Base-by-base conservation (phyloP, 2,113 vertebrate species). In the Ardeotis arabs region DNA sequence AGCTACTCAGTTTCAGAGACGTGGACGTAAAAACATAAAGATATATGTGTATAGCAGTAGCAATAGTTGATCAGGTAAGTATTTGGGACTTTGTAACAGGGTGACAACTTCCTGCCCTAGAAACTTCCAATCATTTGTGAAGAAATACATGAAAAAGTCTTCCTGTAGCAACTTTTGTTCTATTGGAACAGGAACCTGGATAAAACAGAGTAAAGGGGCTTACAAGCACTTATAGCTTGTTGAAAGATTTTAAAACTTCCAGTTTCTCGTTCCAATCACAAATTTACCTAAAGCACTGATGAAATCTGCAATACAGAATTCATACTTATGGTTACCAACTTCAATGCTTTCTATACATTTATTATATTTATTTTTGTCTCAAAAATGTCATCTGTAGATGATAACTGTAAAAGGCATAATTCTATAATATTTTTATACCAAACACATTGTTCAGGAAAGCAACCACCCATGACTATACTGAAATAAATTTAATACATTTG, bases 41-140 rank as follows among this genome's bases (percentile, higher is more conserved):
- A 55, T 14, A 8, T 6, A 6, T 4, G 2, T 12, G 5, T 69
- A 19, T 7, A 49, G 7, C 5, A 67, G 33, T 5, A 80, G 31
- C 1, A 0, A 53, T 2, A 70, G 25, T 1, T 27, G 10, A 62
- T 22, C 8, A n/a, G 7, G 6, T 2, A 83, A 72, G 10, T 53
- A 62, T 35, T 49, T 72, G 16, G 23, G 29, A 67, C 14, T 33
- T 14, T 41, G 16, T 12, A 84, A 53, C 13, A 67, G 8, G 6
- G 23, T 53, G 47, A 87, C 52, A 84, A 37, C 14, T 35, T 90
- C n/a, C n/a, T 64, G 27, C 39, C 44, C 13, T 73, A 37, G 7
- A 17, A 87, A 64, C 5, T 78, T 78, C 5, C 37, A 70, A 9
- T 8, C 6, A 6, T 49, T 58, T 53, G 12, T 67, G n/a, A 87